These are phyloP conservation scores for Corythornis vintsioides DNA, from an alignment of 2,113 vertebrate genomes.

Conservation along the genomic window DNA sequence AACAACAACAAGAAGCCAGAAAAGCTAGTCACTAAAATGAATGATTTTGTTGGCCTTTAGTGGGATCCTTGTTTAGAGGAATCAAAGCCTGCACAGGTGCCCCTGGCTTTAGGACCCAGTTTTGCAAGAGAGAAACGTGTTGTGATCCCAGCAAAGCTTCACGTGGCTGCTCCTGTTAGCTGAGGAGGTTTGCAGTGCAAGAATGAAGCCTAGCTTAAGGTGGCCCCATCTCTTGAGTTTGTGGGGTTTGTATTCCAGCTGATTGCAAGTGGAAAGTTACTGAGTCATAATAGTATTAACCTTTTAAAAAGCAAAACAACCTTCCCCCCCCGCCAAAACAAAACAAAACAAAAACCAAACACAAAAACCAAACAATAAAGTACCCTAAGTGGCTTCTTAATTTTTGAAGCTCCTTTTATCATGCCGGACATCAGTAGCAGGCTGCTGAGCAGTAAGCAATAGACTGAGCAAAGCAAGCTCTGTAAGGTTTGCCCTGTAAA, in stretches of 20 bases:
- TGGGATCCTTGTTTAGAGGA: not conserved
- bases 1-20: not conserved
- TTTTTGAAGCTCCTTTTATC: not conserved
- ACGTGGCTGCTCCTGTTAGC: rapidly evolving
- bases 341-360: too few relatives aligned
- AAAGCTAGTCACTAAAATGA: not conserved
- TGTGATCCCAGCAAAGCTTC: not conserved
- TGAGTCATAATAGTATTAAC: not conserved
- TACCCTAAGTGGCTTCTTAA: not conserved
- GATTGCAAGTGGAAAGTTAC: not conserved
- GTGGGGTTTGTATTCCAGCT: not conserved
- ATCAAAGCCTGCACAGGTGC: not conserved
- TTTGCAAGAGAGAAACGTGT: not conserved
- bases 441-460: not conserved
- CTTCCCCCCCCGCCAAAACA: not conserved
- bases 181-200: not conserved
- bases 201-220: not conserved
- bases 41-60: not conserved
- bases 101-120: not conserved
- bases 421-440: not conserved
- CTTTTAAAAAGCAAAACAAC: not conserved
- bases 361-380: not conserved
- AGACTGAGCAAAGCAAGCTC: not conserved
- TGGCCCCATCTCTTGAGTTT: not conserved
- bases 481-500: too few relatives aligned